Evolutionary conservation across 2,113 vertebrate species (phyloP).

Genomic region (Lasiurus borealis): DNA sequence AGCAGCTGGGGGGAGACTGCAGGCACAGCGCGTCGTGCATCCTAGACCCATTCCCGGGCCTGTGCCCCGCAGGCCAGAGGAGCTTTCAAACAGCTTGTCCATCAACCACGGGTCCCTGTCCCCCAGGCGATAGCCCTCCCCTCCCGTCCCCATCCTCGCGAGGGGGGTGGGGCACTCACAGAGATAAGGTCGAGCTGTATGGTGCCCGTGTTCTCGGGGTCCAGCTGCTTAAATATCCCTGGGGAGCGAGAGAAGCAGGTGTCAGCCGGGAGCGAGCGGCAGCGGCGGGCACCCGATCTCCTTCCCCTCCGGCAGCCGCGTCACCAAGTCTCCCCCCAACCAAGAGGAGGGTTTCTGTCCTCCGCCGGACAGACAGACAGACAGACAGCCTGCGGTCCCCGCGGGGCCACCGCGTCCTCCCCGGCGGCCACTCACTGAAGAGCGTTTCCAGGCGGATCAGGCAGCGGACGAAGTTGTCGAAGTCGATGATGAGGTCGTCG

Average conservation of each 20-base stretch:
- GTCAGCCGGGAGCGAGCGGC: neutral
- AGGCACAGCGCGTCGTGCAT: neutral
- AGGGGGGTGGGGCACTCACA: slow-evolving; percentile 81
- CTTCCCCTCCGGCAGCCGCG: neutral
- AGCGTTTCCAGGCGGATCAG: slow-evolving; percentile 89
- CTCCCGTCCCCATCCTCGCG: accelerated
- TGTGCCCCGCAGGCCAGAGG: neutral
- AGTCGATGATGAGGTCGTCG: slow-evolving; percentile 87
- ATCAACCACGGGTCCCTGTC: neutral
- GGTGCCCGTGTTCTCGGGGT: slow-evolving; percentile 85
- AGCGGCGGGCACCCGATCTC: accelerated
- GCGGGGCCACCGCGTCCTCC: accelerated
- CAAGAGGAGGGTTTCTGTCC: neutral
- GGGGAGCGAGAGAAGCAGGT: slow-evolving; percentile 40
- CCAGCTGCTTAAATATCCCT: slow-evolving; percentile 90
- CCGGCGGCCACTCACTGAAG: slow-evolving; percentile 86
- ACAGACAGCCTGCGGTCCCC: neutral
- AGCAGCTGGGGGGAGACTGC: no score
- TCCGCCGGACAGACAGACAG: neutral
- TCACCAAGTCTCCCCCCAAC: neutral
- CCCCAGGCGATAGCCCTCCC: neutral
- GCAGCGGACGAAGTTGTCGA: slow-evolving; percentile 89
- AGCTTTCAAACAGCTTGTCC: neutral
- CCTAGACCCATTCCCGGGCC: neutral
- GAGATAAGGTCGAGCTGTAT: slow-evolving; percentile 86